Evolutionary conservation across 2,113 vertebrate species (phyloP).

Genomic region (Globicephala melas): DNA sequence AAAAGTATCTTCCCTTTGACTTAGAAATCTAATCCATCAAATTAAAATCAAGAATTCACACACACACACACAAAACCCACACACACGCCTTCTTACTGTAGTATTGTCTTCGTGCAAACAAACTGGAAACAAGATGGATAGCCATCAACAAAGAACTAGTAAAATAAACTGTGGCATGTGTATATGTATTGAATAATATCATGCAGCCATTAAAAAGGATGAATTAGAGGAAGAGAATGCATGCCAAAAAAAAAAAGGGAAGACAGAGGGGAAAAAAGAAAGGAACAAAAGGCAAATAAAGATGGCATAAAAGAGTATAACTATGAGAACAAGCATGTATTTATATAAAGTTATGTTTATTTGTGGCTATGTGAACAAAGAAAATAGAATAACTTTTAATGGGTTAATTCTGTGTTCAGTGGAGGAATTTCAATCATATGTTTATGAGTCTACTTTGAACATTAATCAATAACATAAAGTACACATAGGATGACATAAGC

Average conservation of each 20-base stretch:
- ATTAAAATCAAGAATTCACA: constrained; percentile 2
- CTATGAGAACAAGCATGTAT: not conserved
- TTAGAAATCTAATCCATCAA: not conserved
- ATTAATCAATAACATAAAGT: not conserved
- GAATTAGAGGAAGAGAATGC: not conserved
- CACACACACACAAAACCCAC: not conserved
- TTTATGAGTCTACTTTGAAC: not conserved
- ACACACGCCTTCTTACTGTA: not conserved
- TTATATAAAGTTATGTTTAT: not conserved
- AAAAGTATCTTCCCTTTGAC: not conserved
- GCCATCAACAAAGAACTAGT: not conserved
- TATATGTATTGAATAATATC: not conserved
- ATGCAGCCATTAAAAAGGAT: not conserved
- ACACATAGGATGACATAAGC: not conserved
- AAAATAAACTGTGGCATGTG: not conserved
- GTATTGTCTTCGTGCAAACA: not conserved
- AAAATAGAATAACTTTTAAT: not conserved
- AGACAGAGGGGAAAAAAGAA: not conserved
- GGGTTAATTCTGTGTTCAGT: not conserved
- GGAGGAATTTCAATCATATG: not conserved
- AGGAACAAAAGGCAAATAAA: not conserved
- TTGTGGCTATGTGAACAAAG: not conserved
- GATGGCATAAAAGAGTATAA: not conserved
- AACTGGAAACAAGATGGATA: not conserved
- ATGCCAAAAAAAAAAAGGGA: not conserved